Percentiles rank a stretch among this genome's conserved stretches.
Evolutionary conservation across 2,797 vertebrate genomes (phyloP).

Genomic region (Typhlichthys eigenmanni): DNA sequence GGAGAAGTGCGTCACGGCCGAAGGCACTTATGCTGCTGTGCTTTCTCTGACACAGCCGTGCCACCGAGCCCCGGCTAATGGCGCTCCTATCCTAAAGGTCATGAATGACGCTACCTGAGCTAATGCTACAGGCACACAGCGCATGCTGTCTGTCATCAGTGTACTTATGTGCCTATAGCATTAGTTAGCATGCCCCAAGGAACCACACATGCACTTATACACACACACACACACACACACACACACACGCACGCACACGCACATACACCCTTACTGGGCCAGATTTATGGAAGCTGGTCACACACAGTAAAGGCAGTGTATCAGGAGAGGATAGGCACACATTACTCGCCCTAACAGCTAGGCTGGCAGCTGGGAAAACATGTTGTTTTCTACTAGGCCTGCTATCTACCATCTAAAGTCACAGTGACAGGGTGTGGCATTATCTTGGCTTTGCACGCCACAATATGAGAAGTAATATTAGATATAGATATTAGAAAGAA

Average conservation of each 20-base stretch:
- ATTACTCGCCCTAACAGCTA: no score
- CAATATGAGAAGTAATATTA: no score
- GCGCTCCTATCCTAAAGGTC: constrained; percentile 45
- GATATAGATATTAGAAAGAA: neutral
- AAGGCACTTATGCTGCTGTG: constrained; percentile 20
- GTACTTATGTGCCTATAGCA: constrained; percentile 14
- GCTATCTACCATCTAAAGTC: no score
- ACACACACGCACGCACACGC: neutral
- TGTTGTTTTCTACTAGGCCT: no score
- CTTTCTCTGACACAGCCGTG: constrained; percentile 21
- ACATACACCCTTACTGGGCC: neutral
- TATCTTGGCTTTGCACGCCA: no score
- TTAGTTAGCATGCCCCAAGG: neutral
- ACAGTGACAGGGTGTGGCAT: no score
- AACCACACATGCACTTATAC: neutral
- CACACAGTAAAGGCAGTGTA: neutral
- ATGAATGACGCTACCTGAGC: constrained; percentile 30
- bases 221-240: neutral
- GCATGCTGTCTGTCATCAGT: constrained; percentile 4
- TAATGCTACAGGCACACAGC: constrained; percentile 23
- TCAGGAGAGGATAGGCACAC: neutral
- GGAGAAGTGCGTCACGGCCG: constrained; percentile 16
- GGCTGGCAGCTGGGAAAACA: no score
- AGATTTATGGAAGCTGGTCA: neutral
- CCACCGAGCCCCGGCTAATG: constrained; percentile 26